Evolutionary conservation across 1,140 invertebrate species (phyloP), one percentile per base, ranked within the genome.

Genomic region (Achatina immaculata): DNA sequence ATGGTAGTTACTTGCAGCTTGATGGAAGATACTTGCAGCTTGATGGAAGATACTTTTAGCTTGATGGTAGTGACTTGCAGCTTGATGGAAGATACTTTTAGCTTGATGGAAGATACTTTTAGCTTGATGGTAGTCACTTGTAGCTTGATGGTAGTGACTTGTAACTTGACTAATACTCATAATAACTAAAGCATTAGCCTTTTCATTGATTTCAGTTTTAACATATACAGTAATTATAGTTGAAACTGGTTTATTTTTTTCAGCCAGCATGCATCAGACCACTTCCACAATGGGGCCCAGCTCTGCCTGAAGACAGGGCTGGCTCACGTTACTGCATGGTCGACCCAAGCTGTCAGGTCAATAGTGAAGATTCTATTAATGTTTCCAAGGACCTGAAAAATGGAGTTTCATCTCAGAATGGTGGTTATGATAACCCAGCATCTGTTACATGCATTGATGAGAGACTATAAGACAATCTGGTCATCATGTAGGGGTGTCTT

Each of bases 241-340:
- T 40, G 0, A 74, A 28, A 19, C 24, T 24, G 7, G 4, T 24
- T 51, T 71, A 24, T 68, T 74, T 66, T 28, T 72, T 45, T 24
- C 78, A 84, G 81, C 28, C 34, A 0, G 80, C 80, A 7, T 81
- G 83, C 48, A 68, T 85, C 9, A 81, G 55, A 36, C 80, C 78
- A 21, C 51, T 79, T 9, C 58, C 82, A 6, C 51, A 74, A 7
- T 88, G 87, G 87, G 87, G 87, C 19, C 87, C 87, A 42, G 84
- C 82, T 24, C 24, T 78, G 14, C 80, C 80, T 11, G 83, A 84
- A 65, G 77, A 88, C 82, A 36, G 84, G 3, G 82, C 81, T 48
- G 81, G 82, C n/a, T 62, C 58, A 2, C 77, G 79, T 21, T 85
- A 85, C 74, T 62, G 76, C 1, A 36, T n/a, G 14, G 42, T 42